Base-by-base conservation (phyloP, 2,888 invertebrate species). In the Caenorhabditis afra region DNA sequence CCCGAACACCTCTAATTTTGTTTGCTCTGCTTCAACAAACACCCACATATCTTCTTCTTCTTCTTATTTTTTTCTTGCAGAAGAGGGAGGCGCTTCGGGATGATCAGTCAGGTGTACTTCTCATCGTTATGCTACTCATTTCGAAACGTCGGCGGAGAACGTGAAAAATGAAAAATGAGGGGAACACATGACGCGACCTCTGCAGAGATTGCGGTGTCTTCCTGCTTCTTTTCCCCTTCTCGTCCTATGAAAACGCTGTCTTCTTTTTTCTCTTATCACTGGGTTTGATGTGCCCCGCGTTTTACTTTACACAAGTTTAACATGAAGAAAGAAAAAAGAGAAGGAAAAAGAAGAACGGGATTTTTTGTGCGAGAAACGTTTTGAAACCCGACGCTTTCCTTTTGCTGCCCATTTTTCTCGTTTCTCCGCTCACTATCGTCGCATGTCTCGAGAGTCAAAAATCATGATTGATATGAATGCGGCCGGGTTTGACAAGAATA, bases 231-330 rank as follows among this genome's bases (percentile, higher is more conserved):
- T 23, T n/a, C 16, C 18, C 20, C 52, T 70, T 23, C 57, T 37
- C 53, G 12, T 59, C 39, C 57, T 41, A n/a, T 35, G 57, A 71
- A 62, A 49, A n/a, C n/a, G n/a, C n/a, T n/a, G n/a, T n/a, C n/a
- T 47, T 71, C 29, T 39, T 58, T 73, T 55, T 64, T 73, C 64
- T 73, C 64, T 73, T 73, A 73, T 73, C 73, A 73, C 57, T 73
- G 41, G 39, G 64, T 64, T 55, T 64, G 58, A 58, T 64, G 64
- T 64, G 64, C 73, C 64, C 58, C 58, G 57, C 73, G 49, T 64
- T 58, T 73, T 55, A 73, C 73, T 73, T 73, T 73, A 73, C 73
- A 73, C 73, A 16, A 16, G 23, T 14, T 55, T 55, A 47, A 57
- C 45, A 59, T 41, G 39, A 59, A 59, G 44, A 3, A n/a, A n/a